These are phyloP conservation scores for Pomatostomus ruficeps DNA, from an alignment of 2,113 vertebrate species.

Conservation along the genomic window DNA sequence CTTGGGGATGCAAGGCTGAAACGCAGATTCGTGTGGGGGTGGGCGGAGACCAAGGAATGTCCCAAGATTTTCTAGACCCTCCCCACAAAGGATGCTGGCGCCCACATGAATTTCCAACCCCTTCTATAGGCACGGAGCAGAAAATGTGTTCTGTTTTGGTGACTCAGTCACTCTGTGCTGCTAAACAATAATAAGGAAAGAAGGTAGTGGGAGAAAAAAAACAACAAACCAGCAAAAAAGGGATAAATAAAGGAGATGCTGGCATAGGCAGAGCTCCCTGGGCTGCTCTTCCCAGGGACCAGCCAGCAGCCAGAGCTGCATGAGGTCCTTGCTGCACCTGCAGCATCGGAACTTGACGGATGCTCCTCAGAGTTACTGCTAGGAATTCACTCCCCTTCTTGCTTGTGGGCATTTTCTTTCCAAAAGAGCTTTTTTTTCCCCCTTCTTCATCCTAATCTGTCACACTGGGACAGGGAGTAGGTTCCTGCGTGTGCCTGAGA, in stretches of 20 bases:
- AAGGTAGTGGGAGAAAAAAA: rapidly evolving
- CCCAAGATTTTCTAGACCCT: background rate
- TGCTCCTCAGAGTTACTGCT: background rate
- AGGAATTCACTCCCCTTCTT: background rate
- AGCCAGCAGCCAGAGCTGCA: background rate
- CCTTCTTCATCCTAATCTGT: background rate
- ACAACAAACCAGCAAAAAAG: background rate
- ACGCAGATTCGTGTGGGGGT: background rate
- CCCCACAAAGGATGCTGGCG: background rate
- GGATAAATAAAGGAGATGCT: background rate
- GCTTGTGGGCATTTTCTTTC: background rate
- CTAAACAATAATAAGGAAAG: background rate
- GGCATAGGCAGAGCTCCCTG: background rate
- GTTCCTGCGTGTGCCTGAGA: background rate
- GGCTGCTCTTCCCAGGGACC: background rate
- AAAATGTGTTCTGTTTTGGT: background rate
- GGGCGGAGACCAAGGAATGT: background rate
- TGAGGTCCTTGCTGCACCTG: background rate
- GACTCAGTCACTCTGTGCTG: background rate
- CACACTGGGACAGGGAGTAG: background rate
- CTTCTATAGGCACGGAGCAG: rapidly evolving
- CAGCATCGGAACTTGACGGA: background rate
- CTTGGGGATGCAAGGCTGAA: background rate
- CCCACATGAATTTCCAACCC: background rate
- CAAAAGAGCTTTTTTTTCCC: background rate